Conservation (phyloP, 2,113 vertebrate species). For the Pangasianodon hypophthalmus region DNA sequence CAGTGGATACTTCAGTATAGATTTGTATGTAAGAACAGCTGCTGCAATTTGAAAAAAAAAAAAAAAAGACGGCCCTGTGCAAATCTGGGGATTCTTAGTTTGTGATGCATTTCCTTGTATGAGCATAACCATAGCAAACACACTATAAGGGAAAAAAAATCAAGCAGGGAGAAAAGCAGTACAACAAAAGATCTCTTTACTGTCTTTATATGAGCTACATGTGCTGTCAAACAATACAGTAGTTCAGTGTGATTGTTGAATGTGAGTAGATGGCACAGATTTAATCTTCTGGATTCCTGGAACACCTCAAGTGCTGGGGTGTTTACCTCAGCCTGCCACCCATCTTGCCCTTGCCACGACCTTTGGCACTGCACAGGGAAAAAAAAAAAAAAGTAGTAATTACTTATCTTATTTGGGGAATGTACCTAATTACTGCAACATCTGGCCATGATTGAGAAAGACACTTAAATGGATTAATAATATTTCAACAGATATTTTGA, state of each 20-base stretch:
- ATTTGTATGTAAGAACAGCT: neutral
- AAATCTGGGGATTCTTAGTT: neutral
- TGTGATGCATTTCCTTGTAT: neutral
- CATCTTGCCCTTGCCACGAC: slow-evolving; percentile 72
- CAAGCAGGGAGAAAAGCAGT: slow-evolving; percentile 12
- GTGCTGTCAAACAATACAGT: slow-evolving; percentile 33
- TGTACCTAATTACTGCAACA: neutral
- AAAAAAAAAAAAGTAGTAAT: slow-evolving; percentile 21
- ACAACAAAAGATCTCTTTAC: slow-evolving; percentile 45
- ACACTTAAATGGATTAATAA: neutral
- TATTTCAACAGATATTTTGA: neutral
- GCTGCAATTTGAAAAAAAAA: no score
- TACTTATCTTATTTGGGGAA: neutral
- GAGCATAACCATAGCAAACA: neutral
- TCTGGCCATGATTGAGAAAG: neutral
- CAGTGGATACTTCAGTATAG: neutral
- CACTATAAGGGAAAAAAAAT: neutral
- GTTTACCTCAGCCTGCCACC: slow-evolving; percentile 68
- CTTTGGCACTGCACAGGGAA: slow-evolving; percentile 67
- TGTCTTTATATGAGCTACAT: slow-evolving; percentile 35
- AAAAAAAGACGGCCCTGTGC: neutral
- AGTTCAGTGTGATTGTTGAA: neutral
- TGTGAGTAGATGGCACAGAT: neutral
- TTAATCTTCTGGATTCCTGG: slow-evolving; percentile 42
- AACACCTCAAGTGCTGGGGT: neutral